These are phyloP conservation scores for Cheilosia vernalis DNA, from an alignment of 2,888 invertebrate genomes.

Conservation along the genomic window DNA sequence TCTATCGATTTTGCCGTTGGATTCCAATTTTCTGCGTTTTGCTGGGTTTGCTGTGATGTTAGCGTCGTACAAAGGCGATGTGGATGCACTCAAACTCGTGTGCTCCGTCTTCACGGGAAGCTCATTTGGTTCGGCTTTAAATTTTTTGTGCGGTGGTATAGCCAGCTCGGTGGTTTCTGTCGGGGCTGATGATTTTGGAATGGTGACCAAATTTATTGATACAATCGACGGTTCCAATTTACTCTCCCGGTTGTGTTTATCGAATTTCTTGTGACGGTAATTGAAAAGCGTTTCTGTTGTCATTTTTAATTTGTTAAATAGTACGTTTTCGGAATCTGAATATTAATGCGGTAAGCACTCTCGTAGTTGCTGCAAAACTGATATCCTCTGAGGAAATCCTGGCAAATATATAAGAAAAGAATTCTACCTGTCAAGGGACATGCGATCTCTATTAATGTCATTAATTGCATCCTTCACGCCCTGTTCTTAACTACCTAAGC, in stretches of 20 bases:
- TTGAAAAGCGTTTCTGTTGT: slow-evolving; percentile 1
- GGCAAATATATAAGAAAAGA: slow-evolving; percentile 8
- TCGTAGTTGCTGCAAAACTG: slow-evolving; percentile 6
- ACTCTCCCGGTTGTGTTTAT: slow-evolving; percentile 13
- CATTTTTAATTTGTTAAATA: slow-evolving; percentile 15
- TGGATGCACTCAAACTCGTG: neutral
- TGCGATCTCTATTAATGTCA: neutral
- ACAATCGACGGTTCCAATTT: neutral
- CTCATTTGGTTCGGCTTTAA: neutral
- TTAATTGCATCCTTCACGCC: neutral
- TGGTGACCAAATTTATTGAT: neutral
- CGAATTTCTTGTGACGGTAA: slow-evolving; percentile 56
- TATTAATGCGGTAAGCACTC: neutral
- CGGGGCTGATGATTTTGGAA: neutral
- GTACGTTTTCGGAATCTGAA: too few species aligned
- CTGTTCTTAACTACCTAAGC: neutral
- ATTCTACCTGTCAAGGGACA: neutral
- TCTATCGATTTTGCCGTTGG: neutral
- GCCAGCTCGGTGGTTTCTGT: neutral
- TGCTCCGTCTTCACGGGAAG: neutral
- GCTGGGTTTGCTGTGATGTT: neutral
- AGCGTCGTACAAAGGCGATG: neutral
- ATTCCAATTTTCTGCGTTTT: neutral
- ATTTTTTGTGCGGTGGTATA: neutral
- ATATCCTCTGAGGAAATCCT: neutral